Evolutionary conservation across 2,797 vertebrate genomes (phyloP), one percentile per base, ranked within the genome.

Genomic region (Acanthornis magna): DNA sequence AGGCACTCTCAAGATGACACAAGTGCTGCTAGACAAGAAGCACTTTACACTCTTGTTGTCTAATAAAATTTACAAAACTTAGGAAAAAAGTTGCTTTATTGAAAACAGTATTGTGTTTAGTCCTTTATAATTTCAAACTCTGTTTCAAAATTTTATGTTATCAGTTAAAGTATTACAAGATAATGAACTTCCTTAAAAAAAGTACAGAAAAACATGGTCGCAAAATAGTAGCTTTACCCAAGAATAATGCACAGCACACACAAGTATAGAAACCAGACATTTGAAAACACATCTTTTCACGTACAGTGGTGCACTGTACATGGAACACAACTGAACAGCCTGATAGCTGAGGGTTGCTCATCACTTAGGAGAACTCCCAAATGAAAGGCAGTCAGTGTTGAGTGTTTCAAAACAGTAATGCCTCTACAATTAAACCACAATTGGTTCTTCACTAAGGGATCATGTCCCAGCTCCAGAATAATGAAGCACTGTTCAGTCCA

Each of bases 41-140:
- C n/a, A 57, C 77, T 87, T 68, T 22, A 74, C 40, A 74, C 25
- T 78, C 17, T 13, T 21, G 7, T 10, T 47, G 25, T 62, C 45
- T 30, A 81, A 84, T 45, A 92, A 88, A 90, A 84, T 34, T 25
- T 43, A 78, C 11, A 76, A 55, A 91, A 57, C 10, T 84, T 86
- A 73, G 20, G 34, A 63, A 79, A 92, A 58, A 81, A n/a, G 27
- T 60, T 84, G 45, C 36, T 95, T 96, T 96, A 95, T 88, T 97
- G 83, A 91, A 86, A 91, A 91, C 47, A 82, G 10, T 40, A 36
- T 53, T 88, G 63, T 67, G 34, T 51, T 93, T 78, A 81, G 70
- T 50, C 40, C 34, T 76, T 88, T 91, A 16, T 22, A 16, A 81
- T 81, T 91, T 73, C 40, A 55, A 86, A 81, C 78, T 85, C 17